These are phyloP conservation scores for Atlantisia rogersi DNA, from an alignment of 2,113 vertebrate species.

Conservation along the genomic window DNA sequence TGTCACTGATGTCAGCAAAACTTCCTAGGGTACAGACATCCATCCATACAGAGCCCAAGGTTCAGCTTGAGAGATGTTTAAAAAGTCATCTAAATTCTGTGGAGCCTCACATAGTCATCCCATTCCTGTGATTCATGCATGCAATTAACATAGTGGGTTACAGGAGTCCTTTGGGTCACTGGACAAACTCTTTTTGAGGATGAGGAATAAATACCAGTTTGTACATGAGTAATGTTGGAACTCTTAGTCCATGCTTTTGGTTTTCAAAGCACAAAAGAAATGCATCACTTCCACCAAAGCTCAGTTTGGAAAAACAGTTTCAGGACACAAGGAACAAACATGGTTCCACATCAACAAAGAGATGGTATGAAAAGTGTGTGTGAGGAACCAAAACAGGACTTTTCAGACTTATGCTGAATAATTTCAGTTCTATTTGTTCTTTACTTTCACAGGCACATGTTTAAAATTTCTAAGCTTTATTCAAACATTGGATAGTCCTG, in stretches of 20 bases:
- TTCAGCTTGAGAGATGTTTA: background rate
- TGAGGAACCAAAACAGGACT: background rate
- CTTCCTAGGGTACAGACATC: background rate
- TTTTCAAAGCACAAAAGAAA: background rate
- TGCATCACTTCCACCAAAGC: background rate
- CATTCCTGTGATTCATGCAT: background rate
- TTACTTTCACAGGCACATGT: constrained; percentile 22
- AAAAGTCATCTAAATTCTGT: background rate
- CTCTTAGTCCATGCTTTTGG: background rate
- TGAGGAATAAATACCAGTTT: background rate
- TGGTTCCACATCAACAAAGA: background rate
- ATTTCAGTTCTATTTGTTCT: constrained; percentile 6
- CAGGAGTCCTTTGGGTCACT: background rate
- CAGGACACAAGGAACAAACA: background rate
- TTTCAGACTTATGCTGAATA: background rate
- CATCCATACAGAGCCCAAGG: background rate
- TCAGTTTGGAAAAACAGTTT: background rate
- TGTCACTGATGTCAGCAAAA: background rate
- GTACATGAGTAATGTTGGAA: background rate
- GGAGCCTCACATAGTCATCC: background rate
- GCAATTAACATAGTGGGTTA: background rate
- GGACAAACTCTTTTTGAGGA: background rate
- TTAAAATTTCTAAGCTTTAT: constrained; percentile 14
- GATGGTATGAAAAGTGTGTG: background rate
- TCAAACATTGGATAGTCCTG: constrained; percentile 4